Evolutionary conservation across 2,888 invertebrate species (phyloP), one percentile per base, ranked within the genome.

Genomic region (Periphyllus acericola): DNA sequence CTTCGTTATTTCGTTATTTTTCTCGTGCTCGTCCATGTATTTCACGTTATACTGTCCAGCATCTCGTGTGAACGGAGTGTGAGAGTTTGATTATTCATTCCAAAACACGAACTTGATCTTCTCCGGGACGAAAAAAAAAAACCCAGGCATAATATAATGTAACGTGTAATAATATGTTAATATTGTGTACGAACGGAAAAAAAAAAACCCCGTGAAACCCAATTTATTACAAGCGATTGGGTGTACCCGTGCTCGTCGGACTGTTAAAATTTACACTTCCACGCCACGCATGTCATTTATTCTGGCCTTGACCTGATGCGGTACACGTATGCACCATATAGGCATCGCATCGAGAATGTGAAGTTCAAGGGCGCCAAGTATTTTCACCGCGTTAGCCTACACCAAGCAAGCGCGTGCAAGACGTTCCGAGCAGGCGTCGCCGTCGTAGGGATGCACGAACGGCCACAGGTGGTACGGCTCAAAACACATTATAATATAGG

Each of bases 351-450:
- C 60, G 60, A 60, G 36, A 66, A 84, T 29, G 40, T 9, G 21
- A 84, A 76, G 84, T 84, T 76, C 84, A 84, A 76, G 84, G 84
- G 46, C 84, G 32, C 66, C 76, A 32, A 84, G 40, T 84, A 75
- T 60, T 75, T 72, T 75, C 60, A 55, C 74, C 60, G 8, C 25
- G 5, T 60, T 60, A 60, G 21, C 8, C 19, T 25, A 60, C 17
- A 52, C 52, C 52, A 60, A 19, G 19, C 25, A 60, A 3, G 60
- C 9, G 21, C 60, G 60, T 46, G 46, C 46, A 14, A 46, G 14
- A 14, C 46, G 46, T 46, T n/a, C n/a, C n/a, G n/a, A n/a, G n/a
- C n/a, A 46, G 14, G 1, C 46, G 46, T 46, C 3, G 14, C 14
- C 46, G 46, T 46, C 25, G 60, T 60, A 60, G 2, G 60, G 60